Percentiles rank a stretch among this genome's conserved stretches.
These are phyloP conservation scores for Acanthosepion esculentum DNA, from an alignment of 2,888 invertebrate genomes.

Conservation along the genomic window DNA sequence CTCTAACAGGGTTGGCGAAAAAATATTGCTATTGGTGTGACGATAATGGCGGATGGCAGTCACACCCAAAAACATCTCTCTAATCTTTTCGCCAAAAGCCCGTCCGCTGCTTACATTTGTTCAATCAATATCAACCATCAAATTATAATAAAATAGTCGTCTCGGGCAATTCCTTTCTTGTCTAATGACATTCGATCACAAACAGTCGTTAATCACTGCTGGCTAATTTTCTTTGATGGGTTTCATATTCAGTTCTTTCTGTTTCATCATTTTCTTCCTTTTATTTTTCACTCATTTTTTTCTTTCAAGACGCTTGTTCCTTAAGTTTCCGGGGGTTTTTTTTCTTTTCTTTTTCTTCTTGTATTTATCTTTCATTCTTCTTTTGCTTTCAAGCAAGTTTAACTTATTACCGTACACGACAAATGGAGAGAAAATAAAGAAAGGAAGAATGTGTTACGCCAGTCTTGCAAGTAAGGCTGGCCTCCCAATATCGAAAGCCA, in stretches of 20 bases:
- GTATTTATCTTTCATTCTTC: too few species aligned
- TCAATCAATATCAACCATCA: neutral
- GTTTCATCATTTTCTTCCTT: neutral
- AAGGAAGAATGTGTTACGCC: too few species aligned
- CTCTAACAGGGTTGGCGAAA: neutral
- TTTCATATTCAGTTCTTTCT: neutral
- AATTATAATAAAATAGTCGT: slow-evolving; percentile 23
- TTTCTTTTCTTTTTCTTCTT: too few species aligned
- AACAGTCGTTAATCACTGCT: neutral
- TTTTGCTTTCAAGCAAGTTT: neutral
- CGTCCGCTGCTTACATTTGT: neutral
- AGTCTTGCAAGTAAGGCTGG: too few species aligned
- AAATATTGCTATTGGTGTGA: neutral
- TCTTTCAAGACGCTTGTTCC: neutral
- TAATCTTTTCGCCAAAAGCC: neutral
- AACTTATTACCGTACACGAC: neutral
- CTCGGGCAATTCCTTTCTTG: slow-evolving; percentile 4
- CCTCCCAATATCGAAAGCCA: too few species aligned
- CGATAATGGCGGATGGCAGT: neutral
- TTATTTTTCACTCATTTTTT: neutral
- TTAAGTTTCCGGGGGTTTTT: too few species aligned
- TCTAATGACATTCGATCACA: neutral
- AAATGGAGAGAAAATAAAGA: too few species aligned
- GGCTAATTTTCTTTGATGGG: neutral
- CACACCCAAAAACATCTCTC: neutral